Evolutionary conservation across 92 coral and sea anemone species (phyloP), one percentile per base, ranked within the genome.

Genomic region (Desmophyllum pertusum): DNA sequence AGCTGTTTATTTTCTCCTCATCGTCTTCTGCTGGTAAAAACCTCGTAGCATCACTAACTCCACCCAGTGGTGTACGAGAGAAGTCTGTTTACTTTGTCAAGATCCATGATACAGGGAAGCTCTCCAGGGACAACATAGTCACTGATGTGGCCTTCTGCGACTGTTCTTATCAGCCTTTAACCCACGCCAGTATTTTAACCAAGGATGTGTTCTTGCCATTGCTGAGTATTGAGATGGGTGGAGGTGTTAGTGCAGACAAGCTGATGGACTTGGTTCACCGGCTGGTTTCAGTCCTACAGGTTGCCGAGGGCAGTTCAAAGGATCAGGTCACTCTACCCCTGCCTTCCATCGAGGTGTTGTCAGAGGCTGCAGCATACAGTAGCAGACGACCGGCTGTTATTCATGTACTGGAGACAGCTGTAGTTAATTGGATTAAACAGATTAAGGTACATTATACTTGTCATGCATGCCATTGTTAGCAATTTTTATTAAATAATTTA

Each of bases 321-420:
- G 92, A 89, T 76, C 94, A 92, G 81, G 98, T 97, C 76, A 85
- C 91, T 30, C 95, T 97, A 43, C 96, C 99, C n/a, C 89, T 97
- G 53, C 99, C 99, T n/a, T 94, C 98, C 6, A 97, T 97, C 76
- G 99, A 97, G 73, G 99, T 97, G 37, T 87, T 97, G 70, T 97
- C 99, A 46, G 99, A 97, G 85, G 99, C 99, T 65, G 99, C 99
- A 31, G 98, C 95, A 18, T 97, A 94, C 75, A 97, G 99, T 86
- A 92, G 93, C 82, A 88, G 99, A 83, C 86, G 99, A 61, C 99
- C 99, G 18, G 99, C 97, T 37, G 98, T 97, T 21, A 94, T 97
- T 81, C 99, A 97, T 84, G 99, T 97, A 61, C 80, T 97, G 66
- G 99, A 97, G 90, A 97, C 98, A 63, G 93, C 99, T 43, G 98